Conservation (phyloP, 2,797 vertebrate genomes). For the Hephaestus fuliginosus region DNA sequence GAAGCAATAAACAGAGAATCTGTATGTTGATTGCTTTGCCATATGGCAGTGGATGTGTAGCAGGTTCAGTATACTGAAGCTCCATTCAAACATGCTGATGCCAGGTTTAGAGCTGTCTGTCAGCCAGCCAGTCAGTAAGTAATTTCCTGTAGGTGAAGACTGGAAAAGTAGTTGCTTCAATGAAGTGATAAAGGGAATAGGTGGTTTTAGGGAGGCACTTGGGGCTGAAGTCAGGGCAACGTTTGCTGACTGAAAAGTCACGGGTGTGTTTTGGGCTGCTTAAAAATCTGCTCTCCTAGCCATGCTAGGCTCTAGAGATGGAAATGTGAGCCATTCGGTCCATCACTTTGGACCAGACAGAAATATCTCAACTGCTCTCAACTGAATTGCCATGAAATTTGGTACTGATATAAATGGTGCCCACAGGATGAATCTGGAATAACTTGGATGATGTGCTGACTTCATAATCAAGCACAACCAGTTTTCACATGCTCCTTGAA, state of each 20-base stretch:
- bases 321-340: not conserved
- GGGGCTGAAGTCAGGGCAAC: constrained; percentile 30
- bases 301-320: not conserved
- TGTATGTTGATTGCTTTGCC: constrained; percentile 61
- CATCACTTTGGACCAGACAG: not conserved
- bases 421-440: not conserved
- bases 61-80: constrained; percentile 40
- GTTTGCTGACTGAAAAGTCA: constrained; percentile 20
- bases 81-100: constrained; percentile 43
- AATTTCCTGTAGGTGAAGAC: constrained; percentile 61
- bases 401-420: not conserved
- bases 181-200: constrained; percentile 49
- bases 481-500: too few relatives aligned
- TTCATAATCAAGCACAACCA: too few relatives aligned
- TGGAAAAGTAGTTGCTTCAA: constrained; percentile 64
- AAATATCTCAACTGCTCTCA: not conserved
- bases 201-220: constrained; percentile 28
- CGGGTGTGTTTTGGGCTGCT: constrained; percentile 16
- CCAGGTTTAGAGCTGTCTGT: constrained; percentile 50
- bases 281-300: not conserved
- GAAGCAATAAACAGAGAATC: constrained; percentile 19
- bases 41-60: constrained; percentile 49
- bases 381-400: not conserved
- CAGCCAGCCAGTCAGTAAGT: constrained; percentile 27
- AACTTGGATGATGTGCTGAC: not conserved